phyloP scores from a whole-genome alignment of 2,888 invertebrate genomes.

The Meloe dianella region DNA sequence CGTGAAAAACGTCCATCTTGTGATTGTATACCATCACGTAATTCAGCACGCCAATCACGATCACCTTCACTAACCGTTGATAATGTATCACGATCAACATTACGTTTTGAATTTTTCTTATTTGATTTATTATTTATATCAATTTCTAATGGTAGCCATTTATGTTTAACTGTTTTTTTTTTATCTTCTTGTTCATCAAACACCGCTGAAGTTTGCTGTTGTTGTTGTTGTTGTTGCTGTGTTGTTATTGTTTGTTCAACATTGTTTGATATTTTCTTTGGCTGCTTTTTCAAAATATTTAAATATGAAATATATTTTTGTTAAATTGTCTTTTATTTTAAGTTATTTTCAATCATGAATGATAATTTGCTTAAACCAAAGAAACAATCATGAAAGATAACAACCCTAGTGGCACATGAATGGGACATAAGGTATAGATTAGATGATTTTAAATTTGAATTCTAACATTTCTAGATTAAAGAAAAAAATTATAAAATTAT shows the following conservation, averaged over 20 bases:
- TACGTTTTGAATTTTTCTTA: slow-evolving; percentile 65
- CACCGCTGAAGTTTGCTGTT: too few relatives aligned
- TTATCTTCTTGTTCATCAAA: slow-evolving; percentile 59
- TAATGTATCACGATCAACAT: slow-evolving; percentile 47
- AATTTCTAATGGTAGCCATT: slow-evolving; percentile 92
- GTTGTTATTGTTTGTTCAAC: too few relatives aligned
- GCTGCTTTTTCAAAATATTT: slow-evolving; percentile 12
- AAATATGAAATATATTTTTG: not conserved
- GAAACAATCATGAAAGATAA: too few relatives aligned
- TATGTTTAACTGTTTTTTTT: slow-evolving; percentile 68
- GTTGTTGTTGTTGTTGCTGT: slow-evolving; percentile 15
- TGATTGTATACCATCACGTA: slow-evolving; percentile 39
- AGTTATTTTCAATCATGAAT: too few relatives aligned
- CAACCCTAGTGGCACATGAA: too few relatives aligned
- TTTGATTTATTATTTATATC: slow-evolving; percentile 77
- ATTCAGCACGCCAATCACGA: slow-evolving; percentile 55
- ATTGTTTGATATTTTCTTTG: too few relatives aligned
- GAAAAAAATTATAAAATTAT: too few relatives aligned
- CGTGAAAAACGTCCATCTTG: slow-evolving; percentile 52
- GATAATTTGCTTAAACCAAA: too few relatives aligned
- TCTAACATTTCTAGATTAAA: too few relatives aligned
- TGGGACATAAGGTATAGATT: too few relatives aligned
- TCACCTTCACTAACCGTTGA: slow-evolving; percentile 58
- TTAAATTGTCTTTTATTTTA: too few relatives aligned
- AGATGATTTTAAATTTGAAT: too few relatives aligned